Evolutionary conservation across 37 sponge, comb jelly and placozoan species (phyloP), one percentile per base, ranked within the genome.

Genomic region (Axinella damicornis): DNA sequence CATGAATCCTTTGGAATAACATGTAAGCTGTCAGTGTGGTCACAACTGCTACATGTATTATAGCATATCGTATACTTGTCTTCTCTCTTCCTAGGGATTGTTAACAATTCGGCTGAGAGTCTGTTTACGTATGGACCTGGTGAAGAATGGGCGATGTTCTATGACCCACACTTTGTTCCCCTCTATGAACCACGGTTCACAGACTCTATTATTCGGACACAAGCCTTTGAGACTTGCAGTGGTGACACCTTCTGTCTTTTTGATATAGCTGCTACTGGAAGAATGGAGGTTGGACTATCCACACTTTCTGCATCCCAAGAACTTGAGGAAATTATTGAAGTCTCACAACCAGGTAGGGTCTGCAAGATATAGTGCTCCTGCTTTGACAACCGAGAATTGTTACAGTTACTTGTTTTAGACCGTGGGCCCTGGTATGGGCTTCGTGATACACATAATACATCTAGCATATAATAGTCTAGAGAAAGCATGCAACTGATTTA

Each of bases 1-100:
- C 89, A 89, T 66, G 60, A 77, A n/a, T 17, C 38, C 12, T 83
- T 83, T 89, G 83, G 89, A 68, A 27, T 88, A 0, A 64, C 82
- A 0, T 88, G 88, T 88, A 60, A 88, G 88, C 69, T 39, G 28
- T 37, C 6, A 57, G 5, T n/a, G n/a, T n/a, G n/a, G n/a, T n/a
- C n/a, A n/a, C n/a, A n/a, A n/a, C 2, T n/a, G 14, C 13, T n/a
- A n/a, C 22, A 24, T n/a, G 22, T n/a, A n/a, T n/a, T n/a, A n/a
- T n/a, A n/a, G n/a, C n/a, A n/a, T 66, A 6, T 25, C 9, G 2
- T 31, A 63, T 63, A 12, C 6, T 63, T 9, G 27, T 31, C 2
- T 9, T 65, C 33, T 18, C 21, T 12, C 30, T 6, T 85, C n/a
- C 25, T 40, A 88, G 89, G 89, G 89, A 88, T 82, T 21, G 33